phyloP scores from a whole-genome alignment of 2,888 invertebrate genomes.

The Noctua fimbriata region DNA sequence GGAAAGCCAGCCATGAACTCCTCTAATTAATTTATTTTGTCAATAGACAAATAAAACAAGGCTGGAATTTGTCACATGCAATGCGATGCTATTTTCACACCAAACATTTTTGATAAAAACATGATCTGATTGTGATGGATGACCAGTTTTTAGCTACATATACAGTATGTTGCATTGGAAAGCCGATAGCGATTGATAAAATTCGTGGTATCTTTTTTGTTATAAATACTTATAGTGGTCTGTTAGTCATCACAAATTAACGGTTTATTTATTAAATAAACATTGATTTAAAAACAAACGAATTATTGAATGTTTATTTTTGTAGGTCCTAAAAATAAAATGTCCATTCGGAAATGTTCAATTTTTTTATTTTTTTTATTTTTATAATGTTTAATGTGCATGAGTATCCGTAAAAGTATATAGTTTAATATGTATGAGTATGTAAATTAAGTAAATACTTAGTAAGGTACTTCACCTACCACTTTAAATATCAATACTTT shows the following conservation, averaged over 20 bases:
- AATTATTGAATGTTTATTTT: background rate
- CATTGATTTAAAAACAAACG: too few relatives aligned
- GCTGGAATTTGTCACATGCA: background rate
- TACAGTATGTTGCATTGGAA: background rate
- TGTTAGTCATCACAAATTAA: background rate
- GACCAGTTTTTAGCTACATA: background rate
- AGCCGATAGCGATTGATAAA: background rate
- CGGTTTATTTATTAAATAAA: background rate
- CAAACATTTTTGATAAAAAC: background rate
- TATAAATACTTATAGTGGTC: background rate
- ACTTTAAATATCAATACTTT: slow-evolving; percentile 8
- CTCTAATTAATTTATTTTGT: too few relatives aligned
- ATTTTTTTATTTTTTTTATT: too few relatives aligned
- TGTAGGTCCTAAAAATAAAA: background rate
- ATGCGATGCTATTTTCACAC: background rate
- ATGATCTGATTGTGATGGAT: background rate
- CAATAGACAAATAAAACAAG: background rate
- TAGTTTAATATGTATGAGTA: background rate
- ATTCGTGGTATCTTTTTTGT: background rate
- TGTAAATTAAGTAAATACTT: slow-evolving; percentile 10
- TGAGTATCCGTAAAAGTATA: background rate
- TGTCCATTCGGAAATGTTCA: background rate
- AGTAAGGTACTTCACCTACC: slow-evolving; percentile 14
- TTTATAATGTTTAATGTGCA: background rate
- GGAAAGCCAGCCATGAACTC: too few relatives aligned